phyloP scores from a whole-genome alignment of 1,140 invertebrate genomes.

The Macrobrachium nipponense region DNA sequence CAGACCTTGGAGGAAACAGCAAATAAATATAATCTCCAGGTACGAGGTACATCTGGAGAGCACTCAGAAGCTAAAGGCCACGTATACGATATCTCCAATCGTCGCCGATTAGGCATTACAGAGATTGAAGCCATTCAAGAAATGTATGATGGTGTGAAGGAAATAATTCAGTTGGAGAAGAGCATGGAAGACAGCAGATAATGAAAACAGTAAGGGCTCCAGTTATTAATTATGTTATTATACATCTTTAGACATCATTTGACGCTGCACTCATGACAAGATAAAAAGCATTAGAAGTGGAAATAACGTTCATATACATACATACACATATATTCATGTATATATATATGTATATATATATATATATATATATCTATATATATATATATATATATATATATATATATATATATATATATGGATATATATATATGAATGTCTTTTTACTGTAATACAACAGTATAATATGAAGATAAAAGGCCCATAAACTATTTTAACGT shows the following conservation, averaged over 20 bases:
- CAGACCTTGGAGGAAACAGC: constrained; percentile 85
- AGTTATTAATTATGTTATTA: background rate
- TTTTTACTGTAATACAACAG: no score
- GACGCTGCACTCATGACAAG: no score
- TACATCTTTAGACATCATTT: no score
- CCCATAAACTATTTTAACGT: no score
- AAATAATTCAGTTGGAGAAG: constrained; percentile 76
- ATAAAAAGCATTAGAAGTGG: no score
- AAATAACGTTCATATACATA: no score
- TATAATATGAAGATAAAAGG: no score
- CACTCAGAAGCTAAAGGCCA: constrained; percentile 69
- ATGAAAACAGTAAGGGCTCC: no score
- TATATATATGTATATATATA: background rate
- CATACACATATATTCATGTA: background rate
- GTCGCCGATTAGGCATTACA: constrained; percentile 81
- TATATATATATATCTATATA: background rate
- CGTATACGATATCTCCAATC: constrained; percentile 79
- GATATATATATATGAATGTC: no score
- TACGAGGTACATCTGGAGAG: constrained; percentile 72
- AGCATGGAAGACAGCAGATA: no score
- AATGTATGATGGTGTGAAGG: constrained; percentile 82
- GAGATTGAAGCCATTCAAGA: constrained; percentile 87
- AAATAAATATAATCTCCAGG: constrained; percentile 80
- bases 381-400: no score
- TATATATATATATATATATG: no score